Evolutionary conservation across 2,888 invertebrate species (phyloP), one percentile per base, ranked within the genome.

Genomic region (Agriopis aurantiaria): DNA sequence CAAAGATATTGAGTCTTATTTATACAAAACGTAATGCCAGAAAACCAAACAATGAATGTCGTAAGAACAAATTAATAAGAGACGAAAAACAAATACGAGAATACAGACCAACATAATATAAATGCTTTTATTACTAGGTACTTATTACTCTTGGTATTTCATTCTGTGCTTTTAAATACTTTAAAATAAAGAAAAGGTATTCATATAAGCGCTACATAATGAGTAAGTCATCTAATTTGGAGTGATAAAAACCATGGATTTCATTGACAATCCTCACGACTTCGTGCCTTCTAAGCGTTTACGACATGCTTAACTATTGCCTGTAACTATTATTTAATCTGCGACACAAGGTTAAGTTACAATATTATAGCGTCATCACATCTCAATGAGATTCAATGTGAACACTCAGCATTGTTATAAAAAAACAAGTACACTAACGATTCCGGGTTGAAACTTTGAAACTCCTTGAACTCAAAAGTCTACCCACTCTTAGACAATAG

Each of bases 311-410:
- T 6, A 51, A 17, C n/a, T n/a, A n/a, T n/a, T n/a, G 51, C 17
- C 10, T 8, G 33, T 40, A 8, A n/a, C 60, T 41, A 41, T 11
- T 43, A 56, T 14, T 55, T 33, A 33, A 12, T 43, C 41, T 14
- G 41, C 14, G 11, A 11, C 23, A 17, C 65, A 66, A 66, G 59
- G 59, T 59, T 66, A 52, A 51, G 23, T 51, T 46, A 17, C 41
- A n/a, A 46, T n/a, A 17, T 51, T 46, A 46, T 11, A 61, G 56
- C 66, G 59, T 63, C 62, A 70, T 63, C 66, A 11, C 55, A 63
- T 70, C 59, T 61, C 69, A 69, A 69, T 69, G 61, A 69, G 61
- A 69, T 58, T 41, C 61, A n/a, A 53, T 56, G 14, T 64, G 14
- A 23, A 17, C 40, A 49, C 12, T n/a, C 33, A 33, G 33, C 33